A percentile compares a stretch with the other conserved stretches of the same genome.
Conservation (phyloP, 2,113 vertebrate species). For the Pseudorhombus dupliciocellatus region DNA sequence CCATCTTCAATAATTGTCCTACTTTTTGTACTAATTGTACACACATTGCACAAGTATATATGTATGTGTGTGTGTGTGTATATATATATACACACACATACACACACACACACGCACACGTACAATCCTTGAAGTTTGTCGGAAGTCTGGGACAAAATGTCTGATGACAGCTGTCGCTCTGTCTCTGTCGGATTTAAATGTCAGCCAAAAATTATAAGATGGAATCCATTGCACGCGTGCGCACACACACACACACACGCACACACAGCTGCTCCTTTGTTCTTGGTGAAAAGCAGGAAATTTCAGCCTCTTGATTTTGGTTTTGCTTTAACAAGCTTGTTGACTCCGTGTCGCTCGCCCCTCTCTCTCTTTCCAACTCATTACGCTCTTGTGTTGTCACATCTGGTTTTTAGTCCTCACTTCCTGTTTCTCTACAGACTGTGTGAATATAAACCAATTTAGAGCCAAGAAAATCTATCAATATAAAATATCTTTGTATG, state of each 20-base stretch:
- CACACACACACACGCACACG: conserved; percentile 1
- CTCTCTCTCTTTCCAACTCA: background rate
- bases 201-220: too few species aligned
- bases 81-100: conserved; percentile 9
- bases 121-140: too few species aligned
- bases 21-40: too few species aligned
- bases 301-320: conserved; percentile 29
- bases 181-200: too few species aligned
- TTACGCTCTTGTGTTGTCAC: conserved; percentile 2
- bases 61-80: conserved; percentile 11
- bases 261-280: conserved; percentile 26
- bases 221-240: too few species aligned
- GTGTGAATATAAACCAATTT: background rate
- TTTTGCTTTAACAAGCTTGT: conserved; percentile 13
- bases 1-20: too few species aligned
- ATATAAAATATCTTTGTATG: background rate
- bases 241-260: conserved; percentile 1
- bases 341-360: background rate
- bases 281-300: conserved; percentile 26
- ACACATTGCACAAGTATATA: conserved; percentile 9
- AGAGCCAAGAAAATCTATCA: background rate
- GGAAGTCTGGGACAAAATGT: too few species aligned
- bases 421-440: background rate
- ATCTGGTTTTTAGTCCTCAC: background rate
- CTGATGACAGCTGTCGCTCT: too few species aligned